Evolutionary conservation across 1,140 invertebrate genomes (phyloP), one percentile per base, ranked within the genome.

Genomic region (Apis florea): DNA sequence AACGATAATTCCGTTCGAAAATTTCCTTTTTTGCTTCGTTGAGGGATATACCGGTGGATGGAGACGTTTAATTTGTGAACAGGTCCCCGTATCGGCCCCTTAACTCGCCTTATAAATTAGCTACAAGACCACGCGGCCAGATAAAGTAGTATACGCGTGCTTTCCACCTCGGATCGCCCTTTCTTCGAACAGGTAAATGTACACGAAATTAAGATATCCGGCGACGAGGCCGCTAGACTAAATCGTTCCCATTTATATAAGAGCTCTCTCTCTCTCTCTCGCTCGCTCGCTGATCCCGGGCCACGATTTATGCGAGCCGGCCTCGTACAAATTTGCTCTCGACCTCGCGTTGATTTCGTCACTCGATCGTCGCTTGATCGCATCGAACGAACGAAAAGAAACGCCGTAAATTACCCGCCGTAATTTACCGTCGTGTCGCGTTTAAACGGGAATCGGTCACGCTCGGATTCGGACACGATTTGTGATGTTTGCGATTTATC

Each of bases 11-110:
- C n/a, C n/a, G n/a, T n/a, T n/a, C n/a, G n/a, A n/a, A n/a, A n/a
- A n/a, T n/a, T 40, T 5, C 6, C 31, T 2, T 2, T 31, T 31
- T 31, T 31, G 0, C 4, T n/a, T n/a, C 4, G 0, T 31, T 54
- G 15, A 59, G 61, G 69, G 47, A 68, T 72, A 68, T 72, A 79
- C 82, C 75, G 70, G 75, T 79, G 78, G 82, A 91, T 90, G 89
- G 88, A 91, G 89, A 90, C 90, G 83, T 91, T 92, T 90, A 90
- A 92, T 92, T 92, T 91, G 90, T 92, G 90, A 90, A 92, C 89
- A 87, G 80, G 85, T 89, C 85, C 69, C 61, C 68, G 76, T 90
- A 92, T 92, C 89, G 83, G 67, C 40, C 59, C 84, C 85, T 89
- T 90, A 92, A 90, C 87, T 87, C 73, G 59, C 84, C 83, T 90